Conservation (phyloP, 2,888 invertebrate genomes). For the Melanophora roralis region DNA sequence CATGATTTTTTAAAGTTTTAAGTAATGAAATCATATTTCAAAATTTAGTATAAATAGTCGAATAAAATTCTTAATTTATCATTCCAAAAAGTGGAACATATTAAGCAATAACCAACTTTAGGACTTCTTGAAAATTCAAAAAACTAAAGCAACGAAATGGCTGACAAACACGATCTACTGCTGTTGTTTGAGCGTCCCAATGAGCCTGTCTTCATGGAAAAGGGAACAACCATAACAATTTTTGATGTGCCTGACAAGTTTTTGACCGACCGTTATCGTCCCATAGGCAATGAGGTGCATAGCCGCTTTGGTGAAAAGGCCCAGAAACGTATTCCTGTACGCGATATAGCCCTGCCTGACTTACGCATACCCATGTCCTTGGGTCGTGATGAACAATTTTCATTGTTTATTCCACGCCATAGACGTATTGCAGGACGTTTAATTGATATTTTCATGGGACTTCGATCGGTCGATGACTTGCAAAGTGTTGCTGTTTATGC, state of each 20-base stretch:
- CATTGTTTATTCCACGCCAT: conserved; percentile 84
- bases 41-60: conserved; percentile 24
- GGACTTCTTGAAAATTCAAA: not conserved
- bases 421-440: conserved; percentile 82
- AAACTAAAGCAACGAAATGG: conserved; percentile 64
- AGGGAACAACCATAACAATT: conserved; percentile 81
- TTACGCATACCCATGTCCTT: conserved; percentile 81
- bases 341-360: conserved; percentile 82
- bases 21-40: too few relatives aligned
- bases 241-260: conserved; percentile 82
- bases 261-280: conserved; percentile 79
- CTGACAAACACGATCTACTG: conserved; percentile 79
- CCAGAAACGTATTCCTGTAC: conserved; percentile 79
- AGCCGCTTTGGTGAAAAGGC: conserved; percentile 80
- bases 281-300: conserved; percentile 78
- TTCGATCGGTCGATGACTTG: conserved; percentile 84
- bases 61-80: not conserved
- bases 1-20: not conserved
- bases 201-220: conserved; percentile 87
- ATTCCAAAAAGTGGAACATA: conserved; percentile 6
- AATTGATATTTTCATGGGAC: conserved; percentile 84
- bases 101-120: not conserved
- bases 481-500: conserved; percentile 83
- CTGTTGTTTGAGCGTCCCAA: conserved; percentile 85
- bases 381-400: conserved; percentile 83